A percentile compares a stretch with the other conserved stretches of the same genome.
phyloP scores from a whole-genome alignment of 1,140 invertebrate species.

The Trachymyrmex septentrionalis region DNA sequence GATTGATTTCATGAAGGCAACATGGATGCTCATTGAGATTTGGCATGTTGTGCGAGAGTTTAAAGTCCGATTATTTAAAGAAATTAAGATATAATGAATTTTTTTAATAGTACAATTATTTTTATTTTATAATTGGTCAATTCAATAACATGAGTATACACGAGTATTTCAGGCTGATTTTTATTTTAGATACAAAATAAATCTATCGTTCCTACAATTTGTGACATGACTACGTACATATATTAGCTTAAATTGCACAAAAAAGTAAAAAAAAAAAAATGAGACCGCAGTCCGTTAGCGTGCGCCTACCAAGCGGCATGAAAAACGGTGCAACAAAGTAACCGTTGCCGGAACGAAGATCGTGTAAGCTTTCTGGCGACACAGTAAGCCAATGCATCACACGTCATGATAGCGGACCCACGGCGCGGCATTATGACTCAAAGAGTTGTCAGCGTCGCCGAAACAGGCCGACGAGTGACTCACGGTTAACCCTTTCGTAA shows the following conservation, averaged over 20 bases:
- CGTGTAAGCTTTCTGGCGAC: constrained; percentile 62
- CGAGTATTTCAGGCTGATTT: too few species aligned
- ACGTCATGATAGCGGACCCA: constrained; percentile 46
- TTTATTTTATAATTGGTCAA: too few species aligned
- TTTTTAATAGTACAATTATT: too few species aligned
- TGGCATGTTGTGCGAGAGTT: background rate
- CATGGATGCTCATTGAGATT: too few species aligned
- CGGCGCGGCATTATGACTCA: constrained; percentile 63
- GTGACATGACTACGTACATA: background rate
- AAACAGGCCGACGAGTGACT: constrained; percentile 54
- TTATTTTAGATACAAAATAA: too few species aligned
- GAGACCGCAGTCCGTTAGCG: background rate
- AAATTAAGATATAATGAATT: background rate
- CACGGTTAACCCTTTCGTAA: constrained; percentile 49
- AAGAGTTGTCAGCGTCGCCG: constrained; percentile 41
- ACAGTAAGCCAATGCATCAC: constrained; percentile 67
- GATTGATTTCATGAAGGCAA: too few species aligned
- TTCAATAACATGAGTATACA: too few species aligned
- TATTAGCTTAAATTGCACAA: background rate
- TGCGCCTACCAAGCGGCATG: background rate
- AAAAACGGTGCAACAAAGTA: constrained; percentile 3
- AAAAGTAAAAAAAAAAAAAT: background rate
- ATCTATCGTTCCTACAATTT: too few species aligned
- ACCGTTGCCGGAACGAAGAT: constrained; percentile 54
- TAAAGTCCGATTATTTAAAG: background rate